Conservation (phyloP, 2,113 vertebrate genomes). For the Neofelis nebulosa region DNA sequence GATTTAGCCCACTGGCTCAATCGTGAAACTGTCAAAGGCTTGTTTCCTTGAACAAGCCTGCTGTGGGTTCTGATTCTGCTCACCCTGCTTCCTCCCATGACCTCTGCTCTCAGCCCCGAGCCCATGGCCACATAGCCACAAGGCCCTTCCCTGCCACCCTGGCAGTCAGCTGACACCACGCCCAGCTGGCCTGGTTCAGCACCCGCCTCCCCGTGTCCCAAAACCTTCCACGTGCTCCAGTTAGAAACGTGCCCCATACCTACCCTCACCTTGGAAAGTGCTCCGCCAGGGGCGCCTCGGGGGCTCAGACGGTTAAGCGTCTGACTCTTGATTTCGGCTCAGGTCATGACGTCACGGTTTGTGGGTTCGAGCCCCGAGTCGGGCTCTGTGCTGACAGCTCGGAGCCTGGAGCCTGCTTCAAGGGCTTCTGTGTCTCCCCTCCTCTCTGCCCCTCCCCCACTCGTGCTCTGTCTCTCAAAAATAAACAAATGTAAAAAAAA, state of each 20-base stretch:
- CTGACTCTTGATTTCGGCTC: too few relatives aligned
- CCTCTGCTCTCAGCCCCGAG: background rate
- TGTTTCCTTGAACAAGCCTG: background rate
- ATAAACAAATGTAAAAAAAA: too few relatives aligned
- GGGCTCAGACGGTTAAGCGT: too few relatives aligned
- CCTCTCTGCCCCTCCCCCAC: too few relatives aligned
- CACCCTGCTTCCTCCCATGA: background rate
- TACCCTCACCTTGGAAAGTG: background rate
- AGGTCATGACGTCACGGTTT: too few relatives aligned
- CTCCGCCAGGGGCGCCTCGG: too few relatives aligned
- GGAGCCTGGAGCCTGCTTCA: too few relatives aligned
- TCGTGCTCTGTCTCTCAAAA: too few relatives aligned
- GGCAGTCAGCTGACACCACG: background rate
- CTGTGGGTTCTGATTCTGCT: rapidly evolving
- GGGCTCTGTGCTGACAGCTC: too few relatives aligned
- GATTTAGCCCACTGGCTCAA: rapidly evolving
- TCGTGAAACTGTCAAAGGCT: rapidly evolving
- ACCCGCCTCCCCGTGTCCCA: background rate
- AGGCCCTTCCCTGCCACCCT: background rate
- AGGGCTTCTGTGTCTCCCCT: too few relatives aligned
- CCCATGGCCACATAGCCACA: background rate
- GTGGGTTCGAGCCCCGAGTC: too few relatives aligned
- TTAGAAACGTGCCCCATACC: background rate
- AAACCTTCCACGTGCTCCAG: background rate
- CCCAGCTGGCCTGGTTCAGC: background rate